Percentiles rank a stretch among this genome's conserved stretches.
Conservation (phyloP, 2,888 invertebrate genomes). For the Lamellibrachia satsuma region DNA sequence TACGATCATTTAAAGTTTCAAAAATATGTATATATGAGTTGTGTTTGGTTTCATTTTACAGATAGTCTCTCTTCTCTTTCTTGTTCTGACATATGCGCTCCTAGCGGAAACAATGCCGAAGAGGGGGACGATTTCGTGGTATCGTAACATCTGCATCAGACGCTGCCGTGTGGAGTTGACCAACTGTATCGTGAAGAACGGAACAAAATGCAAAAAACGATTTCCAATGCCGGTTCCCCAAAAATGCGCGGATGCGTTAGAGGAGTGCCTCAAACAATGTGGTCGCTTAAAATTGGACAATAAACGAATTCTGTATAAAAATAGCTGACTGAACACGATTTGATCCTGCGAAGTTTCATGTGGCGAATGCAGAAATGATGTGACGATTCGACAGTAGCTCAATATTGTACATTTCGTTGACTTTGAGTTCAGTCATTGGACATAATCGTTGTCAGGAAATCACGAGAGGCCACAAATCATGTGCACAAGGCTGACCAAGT, state of each 20-base stretch:
- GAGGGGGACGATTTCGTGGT: not conserved
- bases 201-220: not conserved
- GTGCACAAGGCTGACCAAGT: too few relatives aligned
- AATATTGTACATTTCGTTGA: too few relatives aligned
- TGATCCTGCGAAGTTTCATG: not conserved
- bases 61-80: not conserved
- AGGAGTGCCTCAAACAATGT: not conserved
- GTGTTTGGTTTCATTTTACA: not conserved
- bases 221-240: not conserved
- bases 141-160: not conserved
- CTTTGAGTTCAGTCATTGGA: too few relatives aligned
- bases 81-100: not conserved
- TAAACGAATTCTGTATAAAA: not conserved
- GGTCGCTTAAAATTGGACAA: not conserved
- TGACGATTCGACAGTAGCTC: not conserved
- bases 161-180: not conserved
- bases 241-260: not conserved
- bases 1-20: not conserved
- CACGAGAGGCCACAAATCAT: too few relatives aligned
- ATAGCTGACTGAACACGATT: not conserved
- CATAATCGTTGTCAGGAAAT: too few relatives aligned
- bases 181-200: not conserved
- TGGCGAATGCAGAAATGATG: not conserved
- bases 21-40: not conserved
- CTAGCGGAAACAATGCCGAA: not conserved